phyloP scores from a whole-genome alignment of 2,797 vertebrate genomes.

The Apogon talboti region DNA sequence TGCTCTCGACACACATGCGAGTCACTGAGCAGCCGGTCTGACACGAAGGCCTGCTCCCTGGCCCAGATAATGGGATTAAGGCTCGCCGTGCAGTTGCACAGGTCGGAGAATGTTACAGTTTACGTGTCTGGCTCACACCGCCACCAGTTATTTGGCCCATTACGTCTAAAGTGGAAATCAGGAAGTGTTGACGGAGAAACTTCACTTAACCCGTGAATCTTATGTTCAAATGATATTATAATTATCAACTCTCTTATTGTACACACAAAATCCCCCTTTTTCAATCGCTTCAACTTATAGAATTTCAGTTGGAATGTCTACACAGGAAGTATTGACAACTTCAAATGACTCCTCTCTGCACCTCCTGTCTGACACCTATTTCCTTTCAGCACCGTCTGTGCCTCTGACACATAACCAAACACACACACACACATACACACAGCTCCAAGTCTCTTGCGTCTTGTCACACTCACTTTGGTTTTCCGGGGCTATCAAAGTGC shows the following conservation, averaged over 20 bases:
- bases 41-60: conserved; percentile 68
- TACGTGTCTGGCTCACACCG: conserved; percentile 54
- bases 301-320: conserved; percentile 52
- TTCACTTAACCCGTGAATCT: background rate
- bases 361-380: conserved; percentile 75
- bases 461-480: conserved; percentile 80
- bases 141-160: conserved; percentile 18
- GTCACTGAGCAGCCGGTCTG: conserved; percentile 50
- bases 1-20: conserved; percentile 52
- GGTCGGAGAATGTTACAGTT: conserved; percentile 56
- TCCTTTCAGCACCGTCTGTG: conserved; percentile 71
- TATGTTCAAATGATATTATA: conserved; percentile 9
- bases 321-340: conserved; percentile 71
- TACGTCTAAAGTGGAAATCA: conserved; percentile 9
- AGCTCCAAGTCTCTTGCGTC: conserved; percentile 70
- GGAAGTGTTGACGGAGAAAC: background rate
- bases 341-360: conserved; percentile 68
- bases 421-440: conserved; percentile 49
- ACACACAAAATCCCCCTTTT: background rate
- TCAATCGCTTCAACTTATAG: conserved; percentile 23
- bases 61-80: conserved; percentile 73
- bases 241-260: background rate
- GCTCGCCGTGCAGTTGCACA: conserved; percentile 50
- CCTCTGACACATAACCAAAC: conserved; percentile 38
- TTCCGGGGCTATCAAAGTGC: conserved; percentile 78